phyloP scores from a whole-genome alignment of 37 sponge, comb jelly and placozoan genomes.

The Beroe ovata region DNA sequence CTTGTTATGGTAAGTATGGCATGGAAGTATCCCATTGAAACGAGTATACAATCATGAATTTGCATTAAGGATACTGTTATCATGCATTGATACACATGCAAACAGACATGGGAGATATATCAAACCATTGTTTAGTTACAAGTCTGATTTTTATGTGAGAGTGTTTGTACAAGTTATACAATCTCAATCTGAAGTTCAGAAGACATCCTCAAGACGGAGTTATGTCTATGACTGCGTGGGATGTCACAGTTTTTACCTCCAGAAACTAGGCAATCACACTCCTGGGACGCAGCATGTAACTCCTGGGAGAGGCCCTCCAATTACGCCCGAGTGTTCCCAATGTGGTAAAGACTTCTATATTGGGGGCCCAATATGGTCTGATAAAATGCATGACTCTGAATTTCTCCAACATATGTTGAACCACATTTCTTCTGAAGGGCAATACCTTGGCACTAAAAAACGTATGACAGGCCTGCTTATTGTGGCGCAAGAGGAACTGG shows the following conservation, averaged over 20 bases:
- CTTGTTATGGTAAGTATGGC: conserved; percentile 87
- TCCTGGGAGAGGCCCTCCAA: conserved; percentile 43
- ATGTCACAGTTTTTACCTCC: conserved; percentile 86
- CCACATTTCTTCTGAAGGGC: conserved; percentile 18
- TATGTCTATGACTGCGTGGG: conserved; percentile 91
- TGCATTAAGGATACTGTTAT: conserved; percentile 24
- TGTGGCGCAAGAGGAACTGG: conserved; percentile 88
- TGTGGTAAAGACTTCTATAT: conserved; percentile 68
- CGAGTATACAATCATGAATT: conserved; percentile 30
- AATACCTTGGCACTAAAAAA: conserved; percentile 61
- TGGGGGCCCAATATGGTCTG: conserved; percentile 94
- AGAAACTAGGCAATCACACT: conserved; percentile 64
- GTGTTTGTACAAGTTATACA: conserved; percentile 35
- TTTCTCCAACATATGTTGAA: conserved; percentile 78
- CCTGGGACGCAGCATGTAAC: neutral
- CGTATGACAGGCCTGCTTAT: conserved; percentile 86
- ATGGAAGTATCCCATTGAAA: conserved; percentile 66
- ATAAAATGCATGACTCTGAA: conserved; percentile 82
- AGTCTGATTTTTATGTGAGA: conserved; percentile 42
- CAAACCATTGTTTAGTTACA: conserved; percentile 19
- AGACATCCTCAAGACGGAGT: conserved; percentile 73
- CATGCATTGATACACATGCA: conserved; percentile 26
- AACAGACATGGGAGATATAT: conserved; percentile 30
- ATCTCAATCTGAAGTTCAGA: conserved; percentile 67
- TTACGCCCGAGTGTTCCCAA: neutral